A percentile compares a stretch with the other conserved stretches of the same genome.
These are phyloP conservation scores for Cygnus buccinator DNA, from an alignment of 2,113 vertebrate genomes.

Conservation along the genomic window DNA sequence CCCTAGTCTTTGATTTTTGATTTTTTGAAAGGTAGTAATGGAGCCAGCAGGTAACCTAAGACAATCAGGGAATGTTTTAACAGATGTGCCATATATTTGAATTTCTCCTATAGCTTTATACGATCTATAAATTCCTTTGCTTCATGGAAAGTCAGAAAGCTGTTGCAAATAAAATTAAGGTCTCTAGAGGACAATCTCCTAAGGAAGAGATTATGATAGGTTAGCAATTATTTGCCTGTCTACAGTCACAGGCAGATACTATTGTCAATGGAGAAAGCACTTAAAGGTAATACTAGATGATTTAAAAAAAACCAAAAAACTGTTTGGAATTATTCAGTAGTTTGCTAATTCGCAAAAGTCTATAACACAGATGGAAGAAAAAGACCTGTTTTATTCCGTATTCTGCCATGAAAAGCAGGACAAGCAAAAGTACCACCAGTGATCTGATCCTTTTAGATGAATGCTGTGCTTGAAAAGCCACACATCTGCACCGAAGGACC, in stretches of 20 bases:
- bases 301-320: background rate
- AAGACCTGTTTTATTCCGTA: background rate
- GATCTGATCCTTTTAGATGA: background rate
- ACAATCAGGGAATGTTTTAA: slow-evolving; percentile 8
- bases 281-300: background rate
- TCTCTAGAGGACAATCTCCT: background rate
- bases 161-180: slow-evolving; percentile 9
- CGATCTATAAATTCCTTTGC: background rate
- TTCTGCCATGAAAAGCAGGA: background rate
- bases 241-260: background rate
- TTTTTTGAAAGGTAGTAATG: slow-evolving; percentile 30
- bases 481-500: background rate
- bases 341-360: background rate
- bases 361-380: background rate
- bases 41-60: slow-evolving; percentile 9
- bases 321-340: background rate
- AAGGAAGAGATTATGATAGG: background rate
- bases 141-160: background rate
- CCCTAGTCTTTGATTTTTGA: slow-evolving; percentile 39
- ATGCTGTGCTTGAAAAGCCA: background rate
- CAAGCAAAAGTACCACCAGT: background rate
- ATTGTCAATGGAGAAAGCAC: background rate
- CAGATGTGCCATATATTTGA: background rate
- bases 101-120: background rate
- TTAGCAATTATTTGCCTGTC: slow-evolving; percentile 1